Percentiles rank a stretch among this genome's conserved stretches.
These are phyloP conservation scores for Eupithecia pulchellata DNA, from an alignment of 2,888 invertebrate genomes.

Conservation along the genomic window DNA sequence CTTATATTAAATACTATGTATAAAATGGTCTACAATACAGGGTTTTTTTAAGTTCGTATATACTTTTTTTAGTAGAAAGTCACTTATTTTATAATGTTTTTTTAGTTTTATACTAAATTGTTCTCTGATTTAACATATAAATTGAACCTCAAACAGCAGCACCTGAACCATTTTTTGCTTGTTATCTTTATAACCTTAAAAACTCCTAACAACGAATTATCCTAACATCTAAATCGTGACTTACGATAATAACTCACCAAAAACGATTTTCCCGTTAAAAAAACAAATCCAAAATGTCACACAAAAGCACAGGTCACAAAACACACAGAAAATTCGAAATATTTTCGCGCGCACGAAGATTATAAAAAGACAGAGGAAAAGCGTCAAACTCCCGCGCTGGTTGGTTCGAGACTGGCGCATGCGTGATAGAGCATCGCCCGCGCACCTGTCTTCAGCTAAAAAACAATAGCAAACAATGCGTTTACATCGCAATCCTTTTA, in stretches of 20 bases:
- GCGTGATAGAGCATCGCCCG: constrained; percentile 50
- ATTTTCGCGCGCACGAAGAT: constrained; percentile 35
- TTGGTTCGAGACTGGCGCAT: constrained; percentile 68
- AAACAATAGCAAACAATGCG: constrained; percentile 79
- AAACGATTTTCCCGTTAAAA: constrained; percentile 52
- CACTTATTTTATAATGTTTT: background rate
- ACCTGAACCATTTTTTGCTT: constrained; percentile 5
- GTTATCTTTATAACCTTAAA: constrained; percentile 1
- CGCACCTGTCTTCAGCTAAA: constrained; percentile 70
- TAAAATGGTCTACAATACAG: background rate
- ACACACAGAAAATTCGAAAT: constrained; percentile 49
- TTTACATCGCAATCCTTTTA: constrained; percentile 52
- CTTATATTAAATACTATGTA: background rate
- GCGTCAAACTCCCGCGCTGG: constrained; percentile 67
- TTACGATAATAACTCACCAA: constrained; percentile 63
- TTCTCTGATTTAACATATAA: background rate
- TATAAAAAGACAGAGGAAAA: background rate
- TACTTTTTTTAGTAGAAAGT: background rate
- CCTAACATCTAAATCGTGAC: constrained; percentile 28
- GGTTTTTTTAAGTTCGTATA: no score
- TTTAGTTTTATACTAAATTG: background rate
- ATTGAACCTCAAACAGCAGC: background rate
- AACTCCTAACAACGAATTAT: background rate
- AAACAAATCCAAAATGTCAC: constrained; percentile 52
- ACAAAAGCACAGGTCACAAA: constrained; percentile 34